Evolutionary conservation across 2,888 invertebrate genomes (phyloP).

Genomic region (Crossocerus cetratus): DNA sequence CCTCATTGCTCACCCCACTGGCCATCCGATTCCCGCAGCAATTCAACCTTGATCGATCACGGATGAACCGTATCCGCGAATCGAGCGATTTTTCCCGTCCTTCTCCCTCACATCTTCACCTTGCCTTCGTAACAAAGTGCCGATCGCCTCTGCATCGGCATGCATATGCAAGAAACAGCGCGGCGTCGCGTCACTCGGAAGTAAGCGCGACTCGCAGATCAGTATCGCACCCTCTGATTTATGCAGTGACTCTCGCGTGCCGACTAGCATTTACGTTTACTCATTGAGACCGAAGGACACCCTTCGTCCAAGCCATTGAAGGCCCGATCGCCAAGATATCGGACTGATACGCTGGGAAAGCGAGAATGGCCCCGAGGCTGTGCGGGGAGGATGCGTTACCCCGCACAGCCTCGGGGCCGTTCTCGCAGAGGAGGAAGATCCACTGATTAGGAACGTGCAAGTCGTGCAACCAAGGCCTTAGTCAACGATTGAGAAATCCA

Average conservation of each 20-base stretch:
- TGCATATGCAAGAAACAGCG: constrained; percentile 25
- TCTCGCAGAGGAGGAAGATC: no score
- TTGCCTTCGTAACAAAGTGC: not conserved
- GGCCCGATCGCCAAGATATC: constrained; percentile 17
- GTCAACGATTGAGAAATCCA: no score
- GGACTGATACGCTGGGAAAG: not conserved
- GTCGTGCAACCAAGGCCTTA: no score
- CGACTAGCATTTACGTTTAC: constrained; percentile 26
- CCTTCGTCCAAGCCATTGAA: constrained; percentile 5
- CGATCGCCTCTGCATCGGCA: constrained; percentile 14
- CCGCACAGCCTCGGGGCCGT: no score
- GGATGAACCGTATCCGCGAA: constrained; percentile 45
- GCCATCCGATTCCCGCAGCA: not conserved
- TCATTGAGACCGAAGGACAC: constrained; percentile 46
- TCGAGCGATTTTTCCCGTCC: constrained; percentile 32
- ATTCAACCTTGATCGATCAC: constrained; percentile 32
- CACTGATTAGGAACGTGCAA: no score
- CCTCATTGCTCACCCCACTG: constrained; percentile 42
- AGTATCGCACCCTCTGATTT: constrained; percentile 54
- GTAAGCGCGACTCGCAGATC: constrained; percentile 42
- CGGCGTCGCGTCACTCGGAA: constrained; percentile 38
- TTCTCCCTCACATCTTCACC: constrained; percentile 5
- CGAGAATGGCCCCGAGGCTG: not conserved
- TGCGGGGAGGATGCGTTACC: not conserved
- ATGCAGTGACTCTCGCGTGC: constrained; percentile 47